phyloP scores from a whole-genome alignment of 2,888 invertebrate species.

The Adelphocoris suturalis region DNA sequence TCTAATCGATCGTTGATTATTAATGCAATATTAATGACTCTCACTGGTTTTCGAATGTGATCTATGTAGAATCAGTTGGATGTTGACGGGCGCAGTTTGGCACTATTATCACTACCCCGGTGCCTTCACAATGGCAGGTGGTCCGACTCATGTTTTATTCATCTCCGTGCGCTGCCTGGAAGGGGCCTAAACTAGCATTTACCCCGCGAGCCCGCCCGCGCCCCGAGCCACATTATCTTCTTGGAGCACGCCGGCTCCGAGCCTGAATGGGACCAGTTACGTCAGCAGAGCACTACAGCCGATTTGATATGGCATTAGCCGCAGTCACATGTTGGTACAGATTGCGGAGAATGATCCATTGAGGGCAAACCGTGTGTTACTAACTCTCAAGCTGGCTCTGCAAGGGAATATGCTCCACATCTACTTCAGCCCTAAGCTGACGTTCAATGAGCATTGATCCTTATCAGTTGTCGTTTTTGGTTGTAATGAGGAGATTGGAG shows the following conservation, averaged over 20 bases:
- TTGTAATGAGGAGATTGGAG: no score
- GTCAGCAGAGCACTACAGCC: slow-evolving; percentile 14
- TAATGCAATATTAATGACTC: background rate
- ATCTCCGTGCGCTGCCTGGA: background rate
- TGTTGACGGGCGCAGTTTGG: slow-evolving; percentile 9
- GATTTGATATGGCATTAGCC: background rate
- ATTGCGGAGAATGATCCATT: slow-evolving; percentile 11
- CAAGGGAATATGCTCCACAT: no score
- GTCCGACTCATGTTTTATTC: slow-evolving; percentile 34
- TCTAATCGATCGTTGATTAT: no score
- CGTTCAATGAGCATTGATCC: no score
- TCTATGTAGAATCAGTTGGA: background rate
- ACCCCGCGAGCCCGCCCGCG: background rate
- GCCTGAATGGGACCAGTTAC: slow-evolving; percentile 12
- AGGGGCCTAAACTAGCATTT: slow-evolving; percentile 26
- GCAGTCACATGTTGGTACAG: slow-evolving; percentile 20
- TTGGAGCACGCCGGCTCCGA: background rate
- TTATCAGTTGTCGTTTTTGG: no score
- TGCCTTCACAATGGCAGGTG: slow-evolving; percentile 36
- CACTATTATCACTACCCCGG: slow-evolving; percentile 24
- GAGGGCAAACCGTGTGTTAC: slow-evolving; percentile 11
- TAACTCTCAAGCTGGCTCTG: background rate
- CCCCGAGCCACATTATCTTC: slow-evolving; percentile 13
- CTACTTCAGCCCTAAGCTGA: no score
- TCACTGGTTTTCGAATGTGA: background rate